Base-by-base conservation (phyloP, 2,888 invertebrate species). In the Steinernema scapterisci region DNA sequence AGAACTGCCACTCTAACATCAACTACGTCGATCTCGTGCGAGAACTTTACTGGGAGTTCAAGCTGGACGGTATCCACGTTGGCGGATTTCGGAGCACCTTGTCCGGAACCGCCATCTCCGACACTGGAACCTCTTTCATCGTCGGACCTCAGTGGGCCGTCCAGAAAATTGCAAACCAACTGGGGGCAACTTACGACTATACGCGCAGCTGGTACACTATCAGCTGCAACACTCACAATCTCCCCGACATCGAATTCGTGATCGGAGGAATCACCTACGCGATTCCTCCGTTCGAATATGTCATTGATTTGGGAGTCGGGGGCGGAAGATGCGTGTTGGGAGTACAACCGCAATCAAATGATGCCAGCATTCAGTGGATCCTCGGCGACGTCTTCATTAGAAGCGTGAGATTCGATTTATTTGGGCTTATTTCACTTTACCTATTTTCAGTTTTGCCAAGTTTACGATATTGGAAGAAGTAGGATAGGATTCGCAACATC, bases 71-170 rank as follows among this genome's bases (percentile, higher is more conserved):
- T 16, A 81, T 82, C 80, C 43, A 78, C 73, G 77, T 81, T 73
- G 83, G 83, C 79, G 63, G 79, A 13, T 82, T 73, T 80, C 76
- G 78, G 1, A n/a, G 13, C 38, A 16, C 27, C 38, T 38, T 38
- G 38, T 6, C 38, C 38, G 38, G 38, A 38, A 38, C 9, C 38
- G 38, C 38, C 5, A 38, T 82, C 79, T 81, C 82, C 73, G 83
- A 83, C 76, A 83, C 83, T 72, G 82, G 83, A 71, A 81, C 83
- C 71, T 82, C 83, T 25, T 82, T 38, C 80, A 81, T 38, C 38
- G 75, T 82, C 78, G 81, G 81, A 76, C 78, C 78, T 54, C 81
- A 81, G 27, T 19, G 45, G 27, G 70, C 73, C 38, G 38, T 38
- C 9, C 5, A 38, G 38, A 38, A 38, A 38, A 77, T 82, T 75